Conservation (phyloP, 2,888 invertebrate species). For the Andrena marginata region DNA sequence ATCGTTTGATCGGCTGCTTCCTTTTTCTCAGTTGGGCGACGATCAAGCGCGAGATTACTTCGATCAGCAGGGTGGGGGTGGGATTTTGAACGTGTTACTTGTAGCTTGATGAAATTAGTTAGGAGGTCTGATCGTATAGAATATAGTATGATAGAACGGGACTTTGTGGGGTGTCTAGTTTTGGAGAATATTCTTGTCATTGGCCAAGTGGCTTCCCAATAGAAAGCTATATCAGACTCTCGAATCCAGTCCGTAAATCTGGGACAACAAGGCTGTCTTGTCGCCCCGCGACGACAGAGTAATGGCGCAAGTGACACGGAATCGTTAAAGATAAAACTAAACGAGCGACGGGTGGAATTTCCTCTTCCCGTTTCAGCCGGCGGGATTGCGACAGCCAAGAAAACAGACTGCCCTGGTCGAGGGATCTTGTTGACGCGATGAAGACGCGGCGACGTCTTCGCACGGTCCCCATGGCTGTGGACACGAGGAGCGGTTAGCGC, state of each 20-base stretch:
- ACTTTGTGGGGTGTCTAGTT: no score
- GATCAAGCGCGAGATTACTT: not conserved
- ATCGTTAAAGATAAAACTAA: slow-evolving; percentile 44
- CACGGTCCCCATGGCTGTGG: slow-evolving; percentile 20
- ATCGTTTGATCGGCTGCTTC: slow-evolving; percentile 18
- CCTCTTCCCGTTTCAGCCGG: slow-evolving; percentile 3
- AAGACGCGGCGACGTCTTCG: slow-evolving; percentile 68
- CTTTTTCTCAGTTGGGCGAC: not conserved
- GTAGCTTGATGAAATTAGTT: not conserved
- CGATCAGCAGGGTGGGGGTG: not conserved
- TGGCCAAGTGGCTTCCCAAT: not conserved
- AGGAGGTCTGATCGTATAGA: no score
- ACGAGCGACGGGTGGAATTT: slow-evolving; percentile 15
- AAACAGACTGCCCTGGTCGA: slow-evolving; percentile 29
- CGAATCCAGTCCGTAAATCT: not conserved
- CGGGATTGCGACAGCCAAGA: slow-evolving; percentile 2
- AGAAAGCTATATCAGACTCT: not conserved
- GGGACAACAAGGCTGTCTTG: slow-evolving; percentile 24
- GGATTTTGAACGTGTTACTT: not conserved
- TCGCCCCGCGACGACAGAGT: not conserved
- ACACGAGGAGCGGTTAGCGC: slow-evolving; percentile 43
- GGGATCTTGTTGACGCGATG: slow-evolving; percentile 65
- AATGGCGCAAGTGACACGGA: slow-evolving; percentile 49
- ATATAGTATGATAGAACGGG: no score
- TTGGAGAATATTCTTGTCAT: no score